Conservation (phyloP, 2,113 vertebrate genomes). For the Toxotes chatareus region DNA sequence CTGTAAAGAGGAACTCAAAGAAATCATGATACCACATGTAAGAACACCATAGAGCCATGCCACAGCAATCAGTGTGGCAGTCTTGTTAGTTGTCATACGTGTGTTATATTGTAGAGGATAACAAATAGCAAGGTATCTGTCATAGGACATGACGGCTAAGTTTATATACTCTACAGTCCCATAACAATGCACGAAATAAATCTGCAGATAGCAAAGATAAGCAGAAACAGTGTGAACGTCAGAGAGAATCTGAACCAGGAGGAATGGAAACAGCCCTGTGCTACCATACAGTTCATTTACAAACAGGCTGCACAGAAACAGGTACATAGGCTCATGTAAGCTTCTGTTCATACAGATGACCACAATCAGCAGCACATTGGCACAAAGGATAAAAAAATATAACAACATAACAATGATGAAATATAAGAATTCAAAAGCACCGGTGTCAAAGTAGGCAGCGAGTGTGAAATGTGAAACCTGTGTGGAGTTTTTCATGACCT, state of each 20-base stretch:
- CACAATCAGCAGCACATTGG: slow-evolving; percentile 29
- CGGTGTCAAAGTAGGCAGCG: slow-evolving; percentile 11
- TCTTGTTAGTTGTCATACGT: neutral
- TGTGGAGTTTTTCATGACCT: neutral
- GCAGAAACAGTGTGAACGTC: slow-evolving; percentile 13
- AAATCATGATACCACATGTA: neutral
- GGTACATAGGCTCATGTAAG: slow-evolving; percentile 76
- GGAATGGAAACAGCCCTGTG: slow-evolving; percentile 46
- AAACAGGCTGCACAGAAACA: slow-evolving; percentile 70
- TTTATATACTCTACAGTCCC: neutral
- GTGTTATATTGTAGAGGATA: slow-evolving; percentile 32
- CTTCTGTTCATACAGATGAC: slow-evolving; percentile 60
- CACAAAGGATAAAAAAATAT: neutral
- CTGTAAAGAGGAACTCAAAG: slow-evolving; percentile 33
- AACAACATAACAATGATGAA: neutral
- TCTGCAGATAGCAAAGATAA: slow-evolving; percentile 30
- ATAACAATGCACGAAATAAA: slow-evolving; percentile 15
- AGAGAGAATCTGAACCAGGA: slow-evolving; percentile 13
- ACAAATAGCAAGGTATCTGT: slow-evolving; percentile 49
- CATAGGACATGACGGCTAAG: slow-evolving; percentile 49
- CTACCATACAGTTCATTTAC: slow-evolving; percentile 70
- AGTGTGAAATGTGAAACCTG: slow-evolving; percentile 4
- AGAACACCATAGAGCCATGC: slow-evolving; percentile 37
- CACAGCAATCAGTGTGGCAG: neutral
- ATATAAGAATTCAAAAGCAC: neutral